These are phyloP conservation scores for Lycodopsis pacificus DNA, from an alignment of 2,797 vertebrate species.

Conservation along the genomic window DNA sequence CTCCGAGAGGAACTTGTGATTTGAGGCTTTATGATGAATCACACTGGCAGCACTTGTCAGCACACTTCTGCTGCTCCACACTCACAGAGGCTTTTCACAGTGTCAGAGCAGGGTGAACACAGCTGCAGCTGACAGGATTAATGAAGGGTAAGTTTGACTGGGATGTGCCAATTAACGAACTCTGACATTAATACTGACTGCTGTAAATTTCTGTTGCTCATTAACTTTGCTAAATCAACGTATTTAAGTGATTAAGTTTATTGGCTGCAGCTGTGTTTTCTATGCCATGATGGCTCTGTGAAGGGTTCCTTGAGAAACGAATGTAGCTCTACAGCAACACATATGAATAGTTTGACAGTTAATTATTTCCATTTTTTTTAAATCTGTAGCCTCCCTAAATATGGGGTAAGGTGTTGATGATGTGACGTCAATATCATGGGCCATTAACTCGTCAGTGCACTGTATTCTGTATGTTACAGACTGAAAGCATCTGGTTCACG, in stretches of 20 bases:
- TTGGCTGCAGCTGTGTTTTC: conserved; percentile 43
- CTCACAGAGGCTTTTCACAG: conserved; percentile 30
- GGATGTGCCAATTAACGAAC: conserved; percentile 5
- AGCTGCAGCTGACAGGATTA: conserved; percentile 37
- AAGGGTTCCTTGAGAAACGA: background rate
- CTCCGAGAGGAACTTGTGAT: conserved; percentile 59
- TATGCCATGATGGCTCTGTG: background rate
- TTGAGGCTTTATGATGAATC: conserved; percentile 50
- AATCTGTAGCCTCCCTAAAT: background rate
- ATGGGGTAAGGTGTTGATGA: background rate
- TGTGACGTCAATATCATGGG: background rate
- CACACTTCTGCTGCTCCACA: conserved; percentile 17
- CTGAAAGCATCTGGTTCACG: background rate
- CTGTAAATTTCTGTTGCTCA: background rate
- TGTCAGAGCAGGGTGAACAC: conserved; percentile 34
- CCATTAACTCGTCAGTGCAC: background rate
- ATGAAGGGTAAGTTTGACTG: background rate
- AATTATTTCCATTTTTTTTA: background rate
- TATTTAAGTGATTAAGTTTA: conserved; percentile 10
- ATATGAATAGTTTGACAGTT: background rate
- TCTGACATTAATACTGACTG: background rate
- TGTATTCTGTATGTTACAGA: background rate
- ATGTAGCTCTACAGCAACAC: background rate
- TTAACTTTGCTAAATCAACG: conserved; percentile 2
- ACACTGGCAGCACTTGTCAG: conserved; percentile 44